Evolutionary conservation across 2,797 vertebrate species (phyloP), one percentile per base, ranked within the genome.

Genomic region (Pristis pectinata): DNA sequence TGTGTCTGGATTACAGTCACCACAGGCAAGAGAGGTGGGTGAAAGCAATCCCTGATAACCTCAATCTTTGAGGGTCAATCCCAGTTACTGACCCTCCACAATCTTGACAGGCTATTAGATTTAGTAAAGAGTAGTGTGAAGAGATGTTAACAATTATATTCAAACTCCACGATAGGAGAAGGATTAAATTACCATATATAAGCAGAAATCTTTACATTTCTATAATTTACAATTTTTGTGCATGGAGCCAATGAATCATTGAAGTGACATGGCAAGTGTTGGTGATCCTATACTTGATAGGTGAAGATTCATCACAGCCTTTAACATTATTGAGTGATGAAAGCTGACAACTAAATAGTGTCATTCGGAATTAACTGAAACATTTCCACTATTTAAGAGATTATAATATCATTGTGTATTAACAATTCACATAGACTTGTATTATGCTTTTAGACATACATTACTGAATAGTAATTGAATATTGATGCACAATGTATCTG

Each of bases 301-400:
- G 6, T 41, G 17, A 67, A 92, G 89, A 41, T 92, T 67, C 37
- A 93, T 93, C 70, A 76, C 22, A 8, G 92, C 70, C 49, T 94
- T 94, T 94, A 53, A 53, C 24, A 76, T 76, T n/a, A 27, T 34
- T 70, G 70, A 94, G 92, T 53, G 70, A 94, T 72, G 13, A 34
- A 94, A 56, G 1, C 92, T 76, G 92, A 94, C 92, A 94, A 76
- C 41, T 11, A 49, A 17, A 49, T 89, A 61, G 41, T 94, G 92
- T 76, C 92, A 74, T 76, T 76, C 6, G 34, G 72, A 94, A 94
- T 94, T 94, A 94, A 94, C 24, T 76, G 70, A 53, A 94, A 76
- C 92, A 56, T 34, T 94, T 53, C 17, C 70, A 34, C 70, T 74
- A 53, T 94, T 94, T 74, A 94, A 94, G 53, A 94, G 67, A 74